Percentiles rank a stretch among this genome's conserved stretches.
phyloP scores from a whole-genome alignment of 2,797 vertebrate species.

The Pangasius mekongensis region DNA sequence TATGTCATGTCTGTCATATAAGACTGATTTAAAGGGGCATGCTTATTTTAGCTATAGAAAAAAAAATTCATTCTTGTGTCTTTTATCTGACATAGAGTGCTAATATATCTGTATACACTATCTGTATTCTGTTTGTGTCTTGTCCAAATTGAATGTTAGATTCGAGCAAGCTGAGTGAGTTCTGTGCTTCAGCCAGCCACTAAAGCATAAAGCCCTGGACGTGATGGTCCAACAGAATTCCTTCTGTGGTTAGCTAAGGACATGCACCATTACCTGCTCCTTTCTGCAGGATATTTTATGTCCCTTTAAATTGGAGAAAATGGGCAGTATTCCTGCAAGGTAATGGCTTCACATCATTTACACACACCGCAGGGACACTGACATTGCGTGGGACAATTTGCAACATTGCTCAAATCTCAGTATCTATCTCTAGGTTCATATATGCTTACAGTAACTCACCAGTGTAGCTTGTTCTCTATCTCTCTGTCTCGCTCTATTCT shows the following conservation, averaged over 20 bases:
- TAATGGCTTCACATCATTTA: constrained; percentile 27
- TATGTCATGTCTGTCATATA: too few relatives aligned
- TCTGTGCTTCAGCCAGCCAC: background rate
- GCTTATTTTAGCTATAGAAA: background rate
- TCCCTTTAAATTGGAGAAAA: constrained; percentile 10
- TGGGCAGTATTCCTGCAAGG: constrained; percentile 30
- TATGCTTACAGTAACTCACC: background rate
- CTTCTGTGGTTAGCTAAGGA: constrained; percentile 2
- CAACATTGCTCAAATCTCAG: background rate
- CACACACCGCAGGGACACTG: background rate
- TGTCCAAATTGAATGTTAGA: background rate
- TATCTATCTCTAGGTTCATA: background rate
- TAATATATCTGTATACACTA: background rate
- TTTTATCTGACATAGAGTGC: background rate
- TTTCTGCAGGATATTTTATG: constrained; percentile 8
- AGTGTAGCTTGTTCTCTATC: background rate
- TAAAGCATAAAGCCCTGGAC: constrained; percentile 18
- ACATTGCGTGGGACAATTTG: background rate
- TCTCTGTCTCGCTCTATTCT: background rate
- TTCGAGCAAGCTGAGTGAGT: background rate
- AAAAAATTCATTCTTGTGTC: background rate
- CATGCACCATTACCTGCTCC: constrained; percentile 15
- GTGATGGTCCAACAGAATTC: background rate
- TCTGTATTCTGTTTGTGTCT: background rate
- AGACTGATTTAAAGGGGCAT: background rate